Base-by-base conservation (phyloP, 2,797 vertebrate species). In the Anas bahamensis region DNA sequence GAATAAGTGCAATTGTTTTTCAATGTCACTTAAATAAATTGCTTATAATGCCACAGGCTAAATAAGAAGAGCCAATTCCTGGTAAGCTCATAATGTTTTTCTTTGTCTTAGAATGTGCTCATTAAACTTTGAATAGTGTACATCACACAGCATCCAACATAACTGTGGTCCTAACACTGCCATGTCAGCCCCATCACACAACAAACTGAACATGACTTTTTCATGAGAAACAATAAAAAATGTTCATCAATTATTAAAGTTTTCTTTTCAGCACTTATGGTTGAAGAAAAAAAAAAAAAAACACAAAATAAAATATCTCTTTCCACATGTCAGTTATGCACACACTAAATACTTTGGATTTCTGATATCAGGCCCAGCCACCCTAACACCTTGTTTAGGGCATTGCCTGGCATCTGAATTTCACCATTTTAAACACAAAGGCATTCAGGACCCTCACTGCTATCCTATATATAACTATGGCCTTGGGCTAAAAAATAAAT, bases 161-260 rank as follows among this genome's bases (percentile, higher is more conserved):
- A 96, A 93, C 60, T 71, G 60, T 48, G 2, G 1, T 60, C 83
- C 74, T 82, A 94, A 85, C 74, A 41, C 41, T 57, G 79, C 83
- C 57, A 17, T 61, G 91, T 95, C 89, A 91, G 90, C 80, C 74
- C 79, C 60, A 78, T 94, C 94, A 82, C 50, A 60, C 89, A 90
- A 93, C 90, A 94, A 96, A 95, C 63, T 7, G 18, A 93, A 88
- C 72, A 96, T 96, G 94, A 97, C 86, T 96, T 96, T 97, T 98
- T 97, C 82, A 98, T 97, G 89, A 97, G 94, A 95, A 95, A 96
- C 82, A 92, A 95, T 95, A 96, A 94, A 94, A 96, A 88, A 80
- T 53, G 17, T 10, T 94, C 84, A 97, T 98, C 89, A 96, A 97
- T 97, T 97, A 97, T 97, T 98, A 42, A 97, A 78, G 74, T 42